A percentile compares a stretch with the other conserved stretches of the same genome.
phyloP scores from a whole-genome alignment of 1,140 invertebrate species.

The Radopholus similis region DNA sequence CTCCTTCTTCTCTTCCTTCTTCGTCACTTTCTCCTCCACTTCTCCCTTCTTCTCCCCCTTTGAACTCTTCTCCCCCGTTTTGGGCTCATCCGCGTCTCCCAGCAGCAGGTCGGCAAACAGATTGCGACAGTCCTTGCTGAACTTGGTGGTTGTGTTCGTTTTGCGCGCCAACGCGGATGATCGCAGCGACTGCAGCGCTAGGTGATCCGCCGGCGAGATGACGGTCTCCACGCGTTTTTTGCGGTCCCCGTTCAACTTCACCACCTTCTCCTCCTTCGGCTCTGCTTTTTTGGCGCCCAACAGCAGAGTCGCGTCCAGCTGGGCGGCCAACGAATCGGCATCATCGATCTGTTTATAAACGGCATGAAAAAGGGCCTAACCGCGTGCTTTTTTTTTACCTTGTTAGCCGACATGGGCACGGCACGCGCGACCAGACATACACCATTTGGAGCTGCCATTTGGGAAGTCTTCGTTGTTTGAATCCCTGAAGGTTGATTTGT shows the following conservation, averaged over 20 bases:
- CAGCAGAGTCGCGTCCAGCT: background rate
- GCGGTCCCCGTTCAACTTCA: background rate
- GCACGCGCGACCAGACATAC: constrained; percentile 20
- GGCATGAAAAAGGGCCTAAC: background rate
- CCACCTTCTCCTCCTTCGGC: background rate
- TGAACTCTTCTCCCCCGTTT: background rate
- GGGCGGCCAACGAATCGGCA: constrained; percentile 4
- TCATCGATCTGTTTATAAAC: background rate
- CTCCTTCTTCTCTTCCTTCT: constrained; percentile 21
- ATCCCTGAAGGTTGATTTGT: too few relatives aligned
- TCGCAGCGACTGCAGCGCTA: constrained; percentile 53
- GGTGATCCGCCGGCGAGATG: constrained; percentile 53
- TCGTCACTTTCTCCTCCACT: constrained; percentile 5
- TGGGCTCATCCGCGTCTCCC: constrained; percentile 19
- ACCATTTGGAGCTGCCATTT: background rate
- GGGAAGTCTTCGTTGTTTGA: too few relatives aligned
- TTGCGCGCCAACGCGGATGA: constrained; percentile 56
- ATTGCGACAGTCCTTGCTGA: constrained; percentile 37
- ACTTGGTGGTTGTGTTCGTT: constrained; percentile 59
- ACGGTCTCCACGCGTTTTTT: constrained; percentile 7
- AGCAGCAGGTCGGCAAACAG: constrained; percentile 51
- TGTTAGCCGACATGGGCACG: background rate
- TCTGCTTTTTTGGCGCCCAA: background rate
- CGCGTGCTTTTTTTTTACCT: background rate
- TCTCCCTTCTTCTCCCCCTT: constrained; percentile 19